phyloP scores from a whole-genome alignment of 2,888 invertebrate genomes.

The Ectemnius lituratus region DNA sequence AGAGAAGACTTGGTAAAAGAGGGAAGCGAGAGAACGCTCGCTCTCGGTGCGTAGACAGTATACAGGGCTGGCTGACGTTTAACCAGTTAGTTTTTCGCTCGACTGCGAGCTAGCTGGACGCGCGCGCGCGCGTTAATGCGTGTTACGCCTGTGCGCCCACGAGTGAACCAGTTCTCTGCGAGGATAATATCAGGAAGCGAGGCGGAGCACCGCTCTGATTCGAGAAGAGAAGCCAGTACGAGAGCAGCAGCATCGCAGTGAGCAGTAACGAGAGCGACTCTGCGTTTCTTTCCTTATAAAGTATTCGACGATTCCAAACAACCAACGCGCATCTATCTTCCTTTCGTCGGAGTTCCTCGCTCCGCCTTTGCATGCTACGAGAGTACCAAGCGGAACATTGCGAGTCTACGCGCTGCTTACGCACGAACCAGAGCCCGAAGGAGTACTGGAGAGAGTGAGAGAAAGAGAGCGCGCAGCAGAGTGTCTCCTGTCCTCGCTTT shows the following conservation, averaged over 20 bases:
- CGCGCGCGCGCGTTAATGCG: neutral
- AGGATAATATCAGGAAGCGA: neutral
- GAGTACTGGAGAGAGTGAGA: too few relatives aligned
- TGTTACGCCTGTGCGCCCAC: neutral
- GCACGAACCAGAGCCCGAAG: neutral
- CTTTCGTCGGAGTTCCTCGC: too few relatives aligned
- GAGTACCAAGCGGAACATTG: neutral
- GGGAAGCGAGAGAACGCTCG: neutral
- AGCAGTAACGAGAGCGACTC: too few relatives aligned
- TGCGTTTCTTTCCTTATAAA: too few relatives aligned
- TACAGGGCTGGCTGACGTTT: neutral
- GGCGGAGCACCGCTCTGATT: too few relatives aligned
- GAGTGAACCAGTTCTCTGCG: slow-evolving; percentile 1
- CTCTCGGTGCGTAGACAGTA: neutral
- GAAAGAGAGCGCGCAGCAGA: too few relatives aligned
- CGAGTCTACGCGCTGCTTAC: too few relatives aligned
- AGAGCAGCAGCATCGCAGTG: too few relatives aligned
- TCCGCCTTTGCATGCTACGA: neutral
- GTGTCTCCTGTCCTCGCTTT: too few relatives aligned
- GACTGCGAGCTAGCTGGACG: neutral
- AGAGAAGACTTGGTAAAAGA: slow-evolving; percentile 15
- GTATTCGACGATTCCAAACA: too few relatives aligned
- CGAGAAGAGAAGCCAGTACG: too few relatives aligned
- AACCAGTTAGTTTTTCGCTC: slow-evolving; percentile 3
- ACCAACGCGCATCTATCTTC: too few relatives aligned